Evolutionary conservation across 2,113 vertebrate genomes (phyloP), one percentile per base, ranked within the genome.

Genomic region (Caloenas nicobarica): DNA sequence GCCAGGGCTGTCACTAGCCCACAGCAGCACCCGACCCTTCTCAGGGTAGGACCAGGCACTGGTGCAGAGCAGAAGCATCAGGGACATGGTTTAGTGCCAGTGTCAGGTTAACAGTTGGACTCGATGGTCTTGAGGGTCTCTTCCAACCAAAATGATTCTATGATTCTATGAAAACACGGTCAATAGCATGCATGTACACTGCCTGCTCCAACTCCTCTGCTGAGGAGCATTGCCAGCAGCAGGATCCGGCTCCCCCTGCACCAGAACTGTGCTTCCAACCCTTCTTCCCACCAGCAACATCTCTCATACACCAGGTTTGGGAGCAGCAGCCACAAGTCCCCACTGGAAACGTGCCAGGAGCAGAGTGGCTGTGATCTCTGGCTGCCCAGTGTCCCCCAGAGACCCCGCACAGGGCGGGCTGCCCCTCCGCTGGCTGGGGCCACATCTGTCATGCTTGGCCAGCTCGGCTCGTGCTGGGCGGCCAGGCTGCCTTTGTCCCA

Each of bases 121-220:
- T 46, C 44, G 10, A 19, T 46, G 17, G 18, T 46, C 18, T 46
- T 46, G 44, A 46, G 44, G 44, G 44, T 46, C 44, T 46, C 44
- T 46, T 46, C 44, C 44, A 46, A 46, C 44, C 44, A 46, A 46
- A 46, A 46, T 19, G 44, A 46, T 19, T 40, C 40, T 40, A 13
- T 40, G 40, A 40, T 40, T 46, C 18, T 46, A 46, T 73, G 44
- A 50, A 73, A 87, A 36, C 2, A 1, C 13, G 26, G 28, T 68
- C 34, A 73, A 3, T 1, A 46, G 57, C 2, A 1, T 6, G 13
- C 1, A 6, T 23, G 23, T 23, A 8, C 2, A 0, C 17, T 29
- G 25, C 40, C 51, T 62, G 65, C 51, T 88, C n/a, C 56, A 54
- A 3, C 36, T 54, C 36, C 13, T 16, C 16, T 64, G 33, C 58